phyloP scores from a whole-genome alignment of 2,113 vertebrate species.

The Mirounga angustirostris region DNA sequence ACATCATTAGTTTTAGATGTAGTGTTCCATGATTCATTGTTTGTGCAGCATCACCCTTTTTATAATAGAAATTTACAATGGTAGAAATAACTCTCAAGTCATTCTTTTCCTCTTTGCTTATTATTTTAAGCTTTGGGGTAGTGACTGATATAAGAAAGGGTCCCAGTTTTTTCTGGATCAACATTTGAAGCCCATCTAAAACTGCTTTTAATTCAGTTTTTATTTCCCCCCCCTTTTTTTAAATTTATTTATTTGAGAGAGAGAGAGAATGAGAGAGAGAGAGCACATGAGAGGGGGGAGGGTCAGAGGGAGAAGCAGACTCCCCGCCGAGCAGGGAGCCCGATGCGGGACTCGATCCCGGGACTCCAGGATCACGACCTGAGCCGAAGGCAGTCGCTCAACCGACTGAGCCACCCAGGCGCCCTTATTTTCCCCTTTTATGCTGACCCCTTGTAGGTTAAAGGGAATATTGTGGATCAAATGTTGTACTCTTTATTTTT shows the following conservation, averaged over 20 bases:
- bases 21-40: no score
- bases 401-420: no score
- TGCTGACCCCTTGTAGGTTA: not conserved
- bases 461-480: not conserved
- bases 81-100: not conserved
- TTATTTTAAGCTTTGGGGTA: not conserved
- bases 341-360: no score
- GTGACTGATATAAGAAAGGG: not conserved
- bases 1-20: no score
- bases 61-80: constrained; percentile 26
- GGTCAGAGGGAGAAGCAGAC: no score
- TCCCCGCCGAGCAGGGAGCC: no score
- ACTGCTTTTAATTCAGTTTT: not conserved
- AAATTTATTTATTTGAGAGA: no score
- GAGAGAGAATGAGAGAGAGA: no score
- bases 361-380: no score
- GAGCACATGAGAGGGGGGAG: no score
- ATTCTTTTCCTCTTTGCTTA: not conserved
- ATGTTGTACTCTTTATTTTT: not conserved
- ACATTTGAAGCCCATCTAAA: not conserved
- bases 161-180: not conserved
- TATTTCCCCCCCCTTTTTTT: not conserved
- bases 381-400: no score
- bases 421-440: not conserved
- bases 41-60: not conserved